Percentiles rank a stretch among this genome's conserved stretches.
These are phyloP conservation scores for Pogonocichla stellata DNA, from an alignment of 2,113 vertebrate species.

Conservation along the genomic window DNA sequence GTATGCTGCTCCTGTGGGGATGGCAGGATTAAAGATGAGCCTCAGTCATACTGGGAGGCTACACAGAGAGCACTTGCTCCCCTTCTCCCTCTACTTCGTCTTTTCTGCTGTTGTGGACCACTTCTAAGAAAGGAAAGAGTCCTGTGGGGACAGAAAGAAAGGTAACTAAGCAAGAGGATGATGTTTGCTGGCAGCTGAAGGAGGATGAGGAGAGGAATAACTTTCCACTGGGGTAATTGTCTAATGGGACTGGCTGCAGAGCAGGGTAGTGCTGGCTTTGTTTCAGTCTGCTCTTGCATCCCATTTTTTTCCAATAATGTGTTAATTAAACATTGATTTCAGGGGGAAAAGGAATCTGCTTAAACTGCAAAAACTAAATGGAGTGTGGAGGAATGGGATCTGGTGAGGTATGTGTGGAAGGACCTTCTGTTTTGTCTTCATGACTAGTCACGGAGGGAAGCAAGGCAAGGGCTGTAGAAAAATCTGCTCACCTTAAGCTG, in stretches of 20 bases:
- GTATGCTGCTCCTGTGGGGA: neutral
- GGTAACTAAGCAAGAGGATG: neutral
- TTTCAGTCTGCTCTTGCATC: constrained; percentile 67
- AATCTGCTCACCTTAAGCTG: neutral
- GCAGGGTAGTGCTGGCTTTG: constrained; percentile 54
- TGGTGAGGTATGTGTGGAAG: constrained; percentile 43
- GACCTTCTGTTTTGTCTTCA: constrained; percentile 55
- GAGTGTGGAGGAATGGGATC: constrained; percentile 64
- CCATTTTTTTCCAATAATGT: constrained; percentile 72
- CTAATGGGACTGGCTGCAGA: constrained; percentile 16
- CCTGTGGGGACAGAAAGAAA: neutral
- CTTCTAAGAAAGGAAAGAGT: neutral
- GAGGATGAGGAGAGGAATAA: neutral
- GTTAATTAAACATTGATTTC: constrained; percentile 83
- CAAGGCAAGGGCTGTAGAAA: neutral
- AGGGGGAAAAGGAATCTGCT: constrained; percentile 68
- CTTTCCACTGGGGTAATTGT: neutral
- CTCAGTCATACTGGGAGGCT: neutral
- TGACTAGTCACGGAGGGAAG: neutral
- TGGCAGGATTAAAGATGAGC: neutral
- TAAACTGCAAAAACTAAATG: constrained; percentile 74
- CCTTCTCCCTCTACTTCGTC: neutral
- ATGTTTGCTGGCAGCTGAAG: neutral
- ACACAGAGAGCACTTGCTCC: neutral
- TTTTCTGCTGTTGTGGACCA: neutral